Conservation (phyloP, 2,113 vertebrate genomes). For the Rhinogobius similis region DNA sequence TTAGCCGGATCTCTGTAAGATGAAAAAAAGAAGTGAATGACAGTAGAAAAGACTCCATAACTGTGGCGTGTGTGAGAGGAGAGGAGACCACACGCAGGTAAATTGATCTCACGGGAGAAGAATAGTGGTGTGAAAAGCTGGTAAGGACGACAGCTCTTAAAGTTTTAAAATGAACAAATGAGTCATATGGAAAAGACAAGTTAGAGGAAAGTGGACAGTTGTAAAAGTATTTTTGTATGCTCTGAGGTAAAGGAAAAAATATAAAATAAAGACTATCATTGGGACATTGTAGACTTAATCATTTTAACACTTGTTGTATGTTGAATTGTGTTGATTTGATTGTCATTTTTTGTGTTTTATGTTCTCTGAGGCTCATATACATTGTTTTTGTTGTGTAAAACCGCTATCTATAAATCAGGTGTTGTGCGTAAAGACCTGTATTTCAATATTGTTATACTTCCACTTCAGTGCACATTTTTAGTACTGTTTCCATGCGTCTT, state of each 20-base stretch:
- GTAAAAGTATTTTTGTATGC: conserved; percentile 8
- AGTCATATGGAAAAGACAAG: conserved; percentile 25
- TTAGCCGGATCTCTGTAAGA: conserved; percentile 61
- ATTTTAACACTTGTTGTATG: not conserved
- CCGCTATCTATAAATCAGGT: not conserved
- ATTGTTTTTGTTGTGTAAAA: no score
- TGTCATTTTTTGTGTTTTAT: not conserved
- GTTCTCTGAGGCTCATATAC: no score
- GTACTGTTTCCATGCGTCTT: conserved; percentile 11
- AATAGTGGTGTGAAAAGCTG: conserved; percentile 47
- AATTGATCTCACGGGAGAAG: conserved; percentile 72
- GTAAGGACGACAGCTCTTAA: conserved; percentile 27
- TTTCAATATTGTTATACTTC: no score
- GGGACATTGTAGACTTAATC: not conserved
- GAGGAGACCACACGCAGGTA: conserved; percentile 66
- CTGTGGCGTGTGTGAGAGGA: conserved; percentile 42
- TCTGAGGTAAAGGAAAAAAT: not conserved
- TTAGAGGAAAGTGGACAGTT: conserved; percentile 36
- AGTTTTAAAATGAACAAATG: conserved; percentile 40
- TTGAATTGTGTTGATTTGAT: not conserved
- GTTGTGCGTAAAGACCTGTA: not conserved
- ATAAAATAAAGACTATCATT: not conserved
- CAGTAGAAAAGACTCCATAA: conserved; percentile 55
- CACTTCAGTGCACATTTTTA: no score
- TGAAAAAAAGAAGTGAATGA: conserved; percentile 66